phyloP scores from a whole-genome alignment of 2,113 vertebrate species.

The Pachypanchax playfairii region DNA sequence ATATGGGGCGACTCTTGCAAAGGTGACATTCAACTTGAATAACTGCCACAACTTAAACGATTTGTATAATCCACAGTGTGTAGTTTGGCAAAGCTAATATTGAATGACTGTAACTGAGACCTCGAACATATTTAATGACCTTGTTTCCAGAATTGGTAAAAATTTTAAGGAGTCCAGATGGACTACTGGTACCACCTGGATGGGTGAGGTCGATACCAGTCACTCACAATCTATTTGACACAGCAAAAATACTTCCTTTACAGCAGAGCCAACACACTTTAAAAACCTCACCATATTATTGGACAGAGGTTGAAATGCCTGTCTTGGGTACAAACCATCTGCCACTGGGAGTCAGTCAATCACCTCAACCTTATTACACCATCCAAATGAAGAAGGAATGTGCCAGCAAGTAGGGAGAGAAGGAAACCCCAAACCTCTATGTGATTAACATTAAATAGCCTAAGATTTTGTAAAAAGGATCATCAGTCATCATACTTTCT shows the following conservation, averaged over 20 bases:
- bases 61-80: conserved; percentile 67
- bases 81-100: conserved; percentile 69
- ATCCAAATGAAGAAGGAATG: conserved; percentile 34
- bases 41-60: conserved; percentile 54
- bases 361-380: conserved; percentile 31
- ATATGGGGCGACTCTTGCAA: conserved; percentile 57
- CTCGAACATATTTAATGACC: conserved; percentile 66
- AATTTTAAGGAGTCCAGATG: conserved; percentile 59
- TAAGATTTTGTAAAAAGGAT: no score
- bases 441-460: conserved; percentile 34
- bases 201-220: conserved; percentile 5
- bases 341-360: conserved; percentile 61
- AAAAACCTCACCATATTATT: conserved; percentile 41
- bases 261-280: conserved; percentile 23
- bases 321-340: conserved; percentile 54
- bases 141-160: conserved; percentile 62
- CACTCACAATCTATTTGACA: not conserved
- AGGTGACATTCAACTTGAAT: conserved; percentile 72
- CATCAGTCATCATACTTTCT: no score
- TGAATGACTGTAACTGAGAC: conserved; percentile 64
- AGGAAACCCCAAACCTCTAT: conserved; percentile 30
- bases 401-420: conserved; percentile 39
- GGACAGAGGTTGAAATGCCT: conserved; percentile 39
- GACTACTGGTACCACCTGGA: conserved; percentile 57
- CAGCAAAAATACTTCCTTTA: not conserved